These are phyloP conservation scores for Stercorarius parasiticus DNA, from an alignment of 2,113 vertebrate species.

Conservation along the genomic window DNA sequence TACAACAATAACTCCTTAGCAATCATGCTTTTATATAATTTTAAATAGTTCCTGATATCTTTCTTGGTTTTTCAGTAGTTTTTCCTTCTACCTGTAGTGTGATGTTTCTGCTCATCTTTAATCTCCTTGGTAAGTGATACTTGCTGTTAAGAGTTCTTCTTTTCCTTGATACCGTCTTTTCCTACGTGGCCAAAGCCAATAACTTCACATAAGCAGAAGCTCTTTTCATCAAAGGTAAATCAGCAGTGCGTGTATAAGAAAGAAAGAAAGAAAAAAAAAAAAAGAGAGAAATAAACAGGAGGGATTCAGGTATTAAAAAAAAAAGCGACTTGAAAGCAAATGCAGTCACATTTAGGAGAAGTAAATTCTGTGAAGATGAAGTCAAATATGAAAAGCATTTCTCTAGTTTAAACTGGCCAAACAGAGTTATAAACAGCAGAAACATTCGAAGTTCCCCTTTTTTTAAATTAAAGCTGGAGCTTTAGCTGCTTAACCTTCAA, in stretches of 20 bases:
- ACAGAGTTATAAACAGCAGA: slow-evolving; percentile 31
- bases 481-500: slow-evolving; percentile 31
- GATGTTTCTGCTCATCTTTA: slow-evolving; percentile 57
- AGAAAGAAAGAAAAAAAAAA: neutral
- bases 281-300: slow-evolving; percentile 22
- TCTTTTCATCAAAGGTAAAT: slow-evolving; percentile 69
- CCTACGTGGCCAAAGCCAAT: slow-evolving; percentile 50
- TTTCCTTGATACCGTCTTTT: slow-evolving; percentile 71
- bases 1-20: neutral
- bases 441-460: slow-evolving; percentile 25
- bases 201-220: slow-evolving; percentile 67
- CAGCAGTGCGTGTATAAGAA: slow-evolving; percentile 31
- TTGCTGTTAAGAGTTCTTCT: slow-evolving; percentile 47
- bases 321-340: slow-evolving; percentile 29
- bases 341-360: slow-evolving; percentile 41
- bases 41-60: neutral
- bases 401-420: slow-evolving; percentile 51
- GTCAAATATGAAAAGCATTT: slow-evolving; percentile 57
- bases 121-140: slow-evolving; percentile 71
- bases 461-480: neutral
- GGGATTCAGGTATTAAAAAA: neutral
- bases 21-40: neutral
- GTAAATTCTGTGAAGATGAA: slow-evolving; percentile 51
- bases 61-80: slow-evolving; percentile 34
- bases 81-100: slow-evolving; percentile 55